Evolutionary conservation across 2,888 invertebrate species (phyloP), one percentile per base, ranked within the genome.

Genomic region (Apamea sordens): DNA sequence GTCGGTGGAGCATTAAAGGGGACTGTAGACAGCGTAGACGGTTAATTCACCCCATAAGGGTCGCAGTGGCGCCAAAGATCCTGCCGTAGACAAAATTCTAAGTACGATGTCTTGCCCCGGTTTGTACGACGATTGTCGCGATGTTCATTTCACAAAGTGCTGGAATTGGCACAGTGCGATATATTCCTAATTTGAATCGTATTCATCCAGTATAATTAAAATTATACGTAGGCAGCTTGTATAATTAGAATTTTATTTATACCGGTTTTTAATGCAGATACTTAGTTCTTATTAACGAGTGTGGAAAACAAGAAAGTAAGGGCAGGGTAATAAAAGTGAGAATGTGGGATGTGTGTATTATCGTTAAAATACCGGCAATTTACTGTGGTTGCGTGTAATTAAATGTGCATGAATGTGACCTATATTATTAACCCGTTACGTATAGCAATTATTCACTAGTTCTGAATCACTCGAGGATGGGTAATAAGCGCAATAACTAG

Each of bases 11-110:
- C 95, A 96, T 96, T 96, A 96, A 95, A 96, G 96, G 96, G 96
- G 96, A 95, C 94, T 84, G 92, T 90, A 90, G 93, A 91, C 93
- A 93, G 92, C 91, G 93, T 93, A 95, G 96, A 95, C 95, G 94
- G 95, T 96, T 96, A 96, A 96, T 96, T 96, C 96, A 94, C 95
- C 96, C 95, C 94, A 95, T 96, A 96, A 96, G 97, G 96, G 96
- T 95, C 96, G 95, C 92, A 91, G 83, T 95, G 97, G 97, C 97
- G 97, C 96, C 97, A 92, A 87, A 82, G 92, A 95, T 96, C 96
- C 95, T 96, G 94, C 95, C 95, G 96, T 96, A 95, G 94, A 96
- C 95, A 94, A 96, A 95, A 94, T 95, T 95, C 95, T 95, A 94
- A 95, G 95, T 95, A 94, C 93, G 94, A 92, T 91, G 92, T 90